These are phyloP conservation scores for Brienomyrus brachyistius DNA, from an alignment of 2,113 vertebrate genomes.

Conservation along the genomic window DNA sequence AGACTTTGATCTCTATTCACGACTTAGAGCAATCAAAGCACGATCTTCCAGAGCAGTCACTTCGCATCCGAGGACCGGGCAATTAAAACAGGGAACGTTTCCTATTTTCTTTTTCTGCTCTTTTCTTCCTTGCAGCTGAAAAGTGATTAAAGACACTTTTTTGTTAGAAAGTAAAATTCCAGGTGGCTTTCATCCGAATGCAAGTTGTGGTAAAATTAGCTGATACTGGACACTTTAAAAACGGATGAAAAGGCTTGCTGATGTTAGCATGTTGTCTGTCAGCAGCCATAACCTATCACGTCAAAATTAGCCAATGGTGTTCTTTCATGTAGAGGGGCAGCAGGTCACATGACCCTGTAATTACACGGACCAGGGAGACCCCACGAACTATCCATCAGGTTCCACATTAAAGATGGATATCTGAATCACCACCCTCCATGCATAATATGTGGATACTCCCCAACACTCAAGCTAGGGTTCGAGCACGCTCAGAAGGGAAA, in stretches of 20 bases:
- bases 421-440: background rate
- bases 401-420: background rate
- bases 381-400: background rate
- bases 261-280: background rate
- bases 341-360: background rate
- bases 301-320: background rate
- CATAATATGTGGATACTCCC: background rate
- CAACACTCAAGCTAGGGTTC: background rate
- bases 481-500: background rate
- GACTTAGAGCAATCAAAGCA: background rate
- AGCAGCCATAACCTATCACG: background rate
- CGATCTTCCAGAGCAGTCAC: background rate
- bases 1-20: slow-evolving; percentile 14
- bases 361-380: background rate
- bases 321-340: background rate
- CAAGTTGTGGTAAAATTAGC: background rate
- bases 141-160: background rate
- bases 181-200: background rate
- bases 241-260: background rate
- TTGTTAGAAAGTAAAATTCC: background rate
- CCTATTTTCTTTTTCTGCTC: background rate
- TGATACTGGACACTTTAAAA: background rate
- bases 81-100: slow-evolving; percentile 9
- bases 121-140: slow-evolving; percentile 7
- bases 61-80: background rate